Percentiles rank a stretch among this genome's conserved stretches.
Evolutionary conservation across 2,888 invertebrate genomes (phyloP).

Genomic region (Meghimatium bilineatum): DNA sequence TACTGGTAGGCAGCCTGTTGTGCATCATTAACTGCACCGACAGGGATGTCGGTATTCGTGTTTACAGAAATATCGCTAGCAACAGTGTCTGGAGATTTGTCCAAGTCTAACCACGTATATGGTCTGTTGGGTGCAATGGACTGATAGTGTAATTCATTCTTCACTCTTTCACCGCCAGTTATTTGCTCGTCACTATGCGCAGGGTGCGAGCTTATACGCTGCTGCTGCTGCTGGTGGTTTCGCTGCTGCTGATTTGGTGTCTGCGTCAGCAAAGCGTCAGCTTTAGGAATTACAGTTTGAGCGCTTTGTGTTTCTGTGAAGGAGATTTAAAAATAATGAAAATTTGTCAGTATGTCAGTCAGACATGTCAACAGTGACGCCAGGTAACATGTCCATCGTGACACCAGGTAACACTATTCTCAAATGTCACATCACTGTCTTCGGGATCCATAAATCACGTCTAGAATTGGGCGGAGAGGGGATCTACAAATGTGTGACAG

Average conservation of each 20-base stretch:
- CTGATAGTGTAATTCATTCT: background rate
- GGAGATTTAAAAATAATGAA: background rate
- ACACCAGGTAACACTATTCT: too few relatives aligned
- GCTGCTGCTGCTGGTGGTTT: constrained; percentile 5
- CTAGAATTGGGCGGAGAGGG: too few relatives aligned
- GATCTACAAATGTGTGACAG: too few relatives aligned
- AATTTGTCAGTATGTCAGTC: too few relatives aligned
- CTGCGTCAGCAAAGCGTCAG: background rate
- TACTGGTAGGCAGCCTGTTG: background rate
- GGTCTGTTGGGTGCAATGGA: background rate
- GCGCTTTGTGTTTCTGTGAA: constrained; percentile 23
- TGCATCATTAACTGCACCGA: background rate
- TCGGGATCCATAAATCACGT: too few relatives aligned
- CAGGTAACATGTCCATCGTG: too few relatives aligned
- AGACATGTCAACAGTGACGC: too few relatives aligned
- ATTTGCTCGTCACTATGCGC: background rate
- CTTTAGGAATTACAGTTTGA: background rate
- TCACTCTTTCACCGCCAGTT: background rate
- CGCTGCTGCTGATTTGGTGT: background rate
- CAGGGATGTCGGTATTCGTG: background rate
- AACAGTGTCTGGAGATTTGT: too few relatives aligned
- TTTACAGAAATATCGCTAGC: background rate
- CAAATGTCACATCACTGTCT: too few relatives aligned
- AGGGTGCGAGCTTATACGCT: background rate
- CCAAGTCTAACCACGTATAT: background rate